These are phyloP conservation scores for Dynastes tityus DNA, from an alignment of 2,888 invertebrate species.

Conservation along the genomic window DNA sequence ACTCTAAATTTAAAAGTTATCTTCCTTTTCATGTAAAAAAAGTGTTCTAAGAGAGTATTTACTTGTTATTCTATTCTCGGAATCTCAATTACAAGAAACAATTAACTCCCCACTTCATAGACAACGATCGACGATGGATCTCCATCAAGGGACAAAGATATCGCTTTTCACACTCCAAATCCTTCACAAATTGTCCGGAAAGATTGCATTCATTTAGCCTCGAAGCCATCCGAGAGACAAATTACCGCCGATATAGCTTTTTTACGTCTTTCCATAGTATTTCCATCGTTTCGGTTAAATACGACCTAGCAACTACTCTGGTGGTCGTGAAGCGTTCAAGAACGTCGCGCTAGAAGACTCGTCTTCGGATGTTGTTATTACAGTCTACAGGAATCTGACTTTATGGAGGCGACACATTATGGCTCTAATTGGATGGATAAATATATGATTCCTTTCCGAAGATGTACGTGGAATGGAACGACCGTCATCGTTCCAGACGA, in stretches of 20 bases:
- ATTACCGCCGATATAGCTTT: slow-evolving; percentile 1
- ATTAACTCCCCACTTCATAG: not conserved
- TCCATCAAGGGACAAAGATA: not conserved
- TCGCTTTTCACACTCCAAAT: slow-evolving; percentile 7
- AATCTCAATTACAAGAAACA: not conserved
- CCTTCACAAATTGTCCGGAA: slow-evolving; percentile 7
- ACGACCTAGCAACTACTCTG: not conserved
- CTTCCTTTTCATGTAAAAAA: too few relatives aligned
- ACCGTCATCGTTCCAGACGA: too few relatives aligned
- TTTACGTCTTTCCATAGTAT: not conserved
- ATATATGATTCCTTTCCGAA: not conserved
- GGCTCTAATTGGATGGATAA: slow-evolving; percentile 1
- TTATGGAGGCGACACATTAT: slow-evolving; percentile 9
- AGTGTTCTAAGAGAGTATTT: too few relatives aligned
- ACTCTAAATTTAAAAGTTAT: too few relatives aligned
- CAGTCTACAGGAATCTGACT: not conserved
- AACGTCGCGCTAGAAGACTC: not conserved
- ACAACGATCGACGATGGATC: not conserved
- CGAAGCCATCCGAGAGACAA: slow-evolving; percentile 8
- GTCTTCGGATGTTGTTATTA: not conserved
- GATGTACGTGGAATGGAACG: too few relatives aligned
- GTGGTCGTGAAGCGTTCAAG: not conserved
- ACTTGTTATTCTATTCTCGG: not conserved
- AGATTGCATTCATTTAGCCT: slow-evolving; percentile 6
- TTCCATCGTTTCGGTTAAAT: not conserved